A percentile compares a stretch with the other conserved stretches of the same genome.
phyloP scores from a whole-genome alignment of 30 jellyfish, hydroid and myxozoan species.

The Mastigias papua region DNA sequence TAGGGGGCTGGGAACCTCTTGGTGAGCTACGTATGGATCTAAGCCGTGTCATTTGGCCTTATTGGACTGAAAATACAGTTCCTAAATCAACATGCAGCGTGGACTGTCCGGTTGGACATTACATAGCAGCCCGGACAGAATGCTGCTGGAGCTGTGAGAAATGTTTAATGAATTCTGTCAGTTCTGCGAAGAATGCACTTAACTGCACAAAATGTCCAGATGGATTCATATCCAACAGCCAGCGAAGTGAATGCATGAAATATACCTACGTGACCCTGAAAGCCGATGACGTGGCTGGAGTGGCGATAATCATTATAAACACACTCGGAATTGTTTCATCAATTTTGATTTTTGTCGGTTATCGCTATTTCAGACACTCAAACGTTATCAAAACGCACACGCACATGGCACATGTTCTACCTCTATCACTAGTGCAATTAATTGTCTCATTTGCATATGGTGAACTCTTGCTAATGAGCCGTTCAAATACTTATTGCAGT shows the following conservation, averaged over 20 bases:
- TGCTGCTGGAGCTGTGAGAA: conserved; percentile 93
- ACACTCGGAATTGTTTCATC: conserved; percentile 48
- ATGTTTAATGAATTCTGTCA: conserved; percentile 63
- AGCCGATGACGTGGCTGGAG: conserved; percentile 69
- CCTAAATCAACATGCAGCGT: conserved; percentile 84
- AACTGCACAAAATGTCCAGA: conserved; percentile 77
- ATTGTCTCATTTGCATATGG: conserved; percentile 49
- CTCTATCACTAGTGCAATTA: conserved; percentile 27
- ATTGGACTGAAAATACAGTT: conserved; percentile 44
- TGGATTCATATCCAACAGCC: conserved; percentile 65
- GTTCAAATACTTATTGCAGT: conserved; percentile 35
- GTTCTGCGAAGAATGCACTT: conserved; percentile 53
- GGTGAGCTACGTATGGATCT: conserved; percentile 1
- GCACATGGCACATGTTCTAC: conserved; percentile 20
- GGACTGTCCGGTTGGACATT: conserved; percentile 81
- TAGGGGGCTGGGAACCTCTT: conserved; percentile 79
- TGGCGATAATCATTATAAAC: conserved; percentile 59
- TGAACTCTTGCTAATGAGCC: conserved; percentile 4
- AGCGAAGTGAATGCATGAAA: conserved; percentile 59
- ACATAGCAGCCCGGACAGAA: conserved; percentile 73
- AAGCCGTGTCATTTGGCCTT: conserved; percentile 65
- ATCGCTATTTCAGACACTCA: conserved; percentile 3
- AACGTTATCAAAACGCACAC: background rate
- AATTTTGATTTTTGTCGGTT: conserved; percentile 30
- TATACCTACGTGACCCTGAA: conserved; percentile 47